A percentile compares a stretch with the other conserved stretches of the same genome.
These are phyloP conservation scores for Arctocebus calabarensis DNA, from an alignment of 2,797 vertebrate genomes.

Conservation along the genomic window DNA sequence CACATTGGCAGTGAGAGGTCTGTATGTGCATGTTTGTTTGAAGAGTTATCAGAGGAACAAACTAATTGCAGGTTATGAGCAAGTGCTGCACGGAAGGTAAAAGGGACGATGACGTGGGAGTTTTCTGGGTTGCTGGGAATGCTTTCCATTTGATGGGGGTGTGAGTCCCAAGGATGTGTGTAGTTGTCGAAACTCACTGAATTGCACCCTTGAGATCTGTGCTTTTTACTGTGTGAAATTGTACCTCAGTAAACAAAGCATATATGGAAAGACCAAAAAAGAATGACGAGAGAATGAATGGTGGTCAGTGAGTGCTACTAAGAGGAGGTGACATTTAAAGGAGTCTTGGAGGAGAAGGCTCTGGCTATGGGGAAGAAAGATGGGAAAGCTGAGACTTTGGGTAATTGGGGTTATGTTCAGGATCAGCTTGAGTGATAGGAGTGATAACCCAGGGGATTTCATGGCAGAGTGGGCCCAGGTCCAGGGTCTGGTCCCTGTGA, in stretches of 20 bases:
- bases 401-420: not conserved
- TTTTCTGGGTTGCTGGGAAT: conserved; percentile 2
- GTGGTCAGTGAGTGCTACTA: not conserved
- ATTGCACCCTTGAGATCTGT: conserved; percentile 4
- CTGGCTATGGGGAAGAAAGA: not conserved
- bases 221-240: not conserved
- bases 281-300: not conserved
- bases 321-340: not conserved
- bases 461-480: not conserved
- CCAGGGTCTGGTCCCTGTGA: not conserved
- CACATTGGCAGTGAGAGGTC: not conserved
- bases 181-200: conserved; percentile 23
- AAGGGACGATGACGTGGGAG: not conserved
- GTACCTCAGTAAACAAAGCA: not conserved
- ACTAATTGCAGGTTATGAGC: conserved; percentile 67
- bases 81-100: not conserved
- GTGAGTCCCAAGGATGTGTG: not conserved
- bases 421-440: not conserved
- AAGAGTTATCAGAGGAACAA: conserved; percentile 61
- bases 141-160: not conserved
- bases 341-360: not conserved
- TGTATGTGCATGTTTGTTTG: conserved; percentile 31
- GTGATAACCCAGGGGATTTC: not conserved
- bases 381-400: not conserved
- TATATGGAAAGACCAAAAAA: not conserved